Evolutionary conservation across 2,888 invertebrate genomes (phyloP).

Genomic region (Lasioglossum villosulum): DNA sequence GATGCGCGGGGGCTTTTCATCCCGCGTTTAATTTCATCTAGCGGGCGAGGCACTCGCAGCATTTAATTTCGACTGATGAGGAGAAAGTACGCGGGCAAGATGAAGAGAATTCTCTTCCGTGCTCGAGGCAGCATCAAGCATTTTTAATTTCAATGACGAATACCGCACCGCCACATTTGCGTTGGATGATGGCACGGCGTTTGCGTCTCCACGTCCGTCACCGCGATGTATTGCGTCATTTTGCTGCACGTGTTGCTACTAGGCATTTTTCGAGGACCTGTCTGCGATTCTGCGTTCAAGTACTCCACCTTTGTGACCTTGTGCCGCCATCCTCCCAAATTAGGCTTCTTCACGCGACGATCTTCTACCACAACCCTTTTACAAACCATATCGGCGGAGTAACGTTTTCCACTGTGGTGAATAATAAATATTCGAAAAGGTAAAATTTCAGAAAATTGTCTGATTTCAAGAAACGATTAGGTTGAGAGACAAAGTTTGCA

Average conservation of each 20-base stretch:
- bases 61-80: constrained; percentile 25
- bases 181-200: constrained; percentile 87
- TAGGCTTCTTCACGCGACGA: constrained; percentile 87
- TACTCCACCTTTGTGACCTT: constrained; percentile 89
- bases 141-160: constrained; percentile 9
- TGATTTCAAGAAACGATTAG: neutral
- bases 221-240: constrained; percentile 89
- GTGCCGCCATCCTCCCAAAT: constrained; percentile 92
- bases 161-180: constrained; percentile 86
- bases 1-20: neutral
- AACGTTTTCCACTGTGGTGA: neutral
- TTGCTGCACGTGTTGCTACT: constrained; percentile 86
- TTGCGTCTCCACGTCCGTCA: constrained; percentile 85
- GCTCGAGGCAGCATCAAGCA: neutral
- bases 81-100: constrained; percentile 1
- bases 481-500: neutral
- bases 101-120: neutral
- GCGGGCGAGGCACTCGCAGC: neutral
- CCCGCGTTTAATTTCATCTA: constrained; percentile 6
- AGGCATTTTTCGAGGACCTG: constrained; percentile 87
- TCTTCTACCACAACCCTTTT: constrained; percentile 86
- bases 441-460: neutral
- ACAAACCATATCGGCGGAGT: constrained; percentile 42
- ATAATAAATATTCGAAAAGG: neutral
- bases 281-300: constrained; percentile 94